Base-by-base conservation (phyloP, 2,888 invertebrate genomes). In the Pycnomerus fuliginosus region DNA sequence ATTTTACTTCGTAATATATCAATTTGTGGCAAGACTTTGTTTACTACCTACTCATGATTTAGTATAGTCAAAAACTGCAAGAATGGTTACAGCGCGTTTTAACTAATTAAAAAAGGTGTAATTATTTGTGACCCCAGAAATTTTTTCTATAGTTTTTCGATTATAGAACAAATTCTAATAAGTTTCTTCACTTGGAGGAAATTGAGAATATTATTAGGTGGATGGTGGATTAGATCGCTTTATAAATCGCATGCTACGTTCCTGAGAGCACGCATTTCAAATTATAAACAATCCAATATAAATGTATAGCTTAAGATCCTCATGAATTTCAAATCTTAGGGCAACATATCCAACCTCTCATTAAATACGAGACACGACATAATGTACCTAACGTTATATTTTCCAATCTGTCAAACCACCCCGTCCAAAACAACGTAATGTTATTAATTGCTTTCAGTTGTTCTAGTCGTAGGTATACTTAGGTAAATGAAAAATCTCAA, bases 211-310 rank as follows among this genome's bases (percentile, higher is more conserved):
- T 41, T 33, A 34, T 41, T 16, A 34, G 23, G 34, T 41, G 34
- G 34, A 28, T 33, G 41, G 29, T 24, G 28, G 47, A 50, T 50
- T 50, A 50, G 44, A 40, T 42, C 32, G 36, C 40, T 32, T 40
- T 23, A 30, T 23, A 10, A 44, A 44, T 40, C 37, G 32, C 29
- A 30, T n/a, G 27, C 17, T 37, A 37, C 31, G 44, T 17, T 30
- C 41, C 41, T 20, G 31, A 43, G 23, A 31, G 41, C 44, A 43
- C 40, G 48, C 48, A 39, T 50, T 45, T 50, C 40, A 50, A 41
- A 53, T 53, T 53, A 50, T 53, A 53, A 53, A 53, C 51, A 53
- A 52, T 53, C 55, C 52, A 48, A 55, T 53, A 53, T 55, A 52
- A 46, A 52, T 52, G 53, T 53, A 45, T 48, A 45, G 50, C 46